Evolutionary conservation across 2,113 vertebrate species (phyloP).

Genomic region (Cyphotilapia sp.): DNA sequence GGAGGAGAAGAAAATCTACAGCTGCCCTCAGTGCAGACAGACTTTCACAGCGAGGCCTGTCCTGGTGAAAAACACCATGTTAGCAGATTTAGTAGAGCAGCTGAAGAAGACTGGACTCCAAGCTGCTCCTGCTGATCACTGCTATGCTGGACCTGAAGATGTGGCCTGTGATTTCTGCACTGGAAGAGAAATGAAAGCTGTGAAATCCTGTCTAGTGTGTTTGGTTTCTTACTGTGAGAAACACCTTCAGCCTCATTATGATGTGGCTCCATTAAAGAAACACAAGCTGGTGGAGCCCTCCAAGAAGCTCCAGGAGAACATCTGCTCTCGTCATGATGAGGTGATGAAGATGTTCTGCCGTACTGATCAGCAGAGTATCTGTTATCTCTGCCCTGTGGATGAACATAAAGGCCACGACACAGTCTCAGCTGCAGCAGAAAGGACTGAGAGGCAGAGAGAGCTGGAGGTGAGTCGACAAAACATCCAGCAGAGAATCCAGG

Average conservation of each 20-base stretch:
- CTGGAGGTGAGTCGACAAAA: too few relatives aligned
- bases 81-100: rapidly evolving
- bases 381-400: too few relatives aligned
- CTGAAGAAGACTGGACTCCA: background rate
- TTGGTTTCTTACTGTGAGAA: rapidly evolving
- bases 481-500: too few relatives aligned
- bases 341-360: too few relatives aligned
- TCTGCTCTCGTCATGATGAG: too few relatives aligned
- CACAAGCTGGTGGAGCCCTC: background rate
- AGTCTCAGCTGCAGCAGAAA: too few relatives aligned
- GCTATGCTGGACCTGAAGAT: background rate
- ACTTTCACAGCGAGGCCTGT: rapidly evolving
- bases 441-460: too few relatives aligned
- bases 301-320: too few relatives aligned
- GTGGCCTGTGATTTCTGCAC: background rate
- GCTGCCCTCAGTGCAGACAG: background rate
- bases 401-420: too few relatives aligned
- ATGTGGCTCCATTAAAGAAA: background rate
- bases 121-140: background rate
- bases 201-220: rapidly evolving
- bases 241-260: background rate
- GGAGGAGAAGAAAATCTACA: rapidly evolving
- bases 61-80: rapidly evolving
- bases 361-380: background rate
- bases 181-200: rapidly evolving